phyloP scores from a whole-genome alignment of 2,797 vertebrate genomes.

The Spatula versicolor region DNA sequence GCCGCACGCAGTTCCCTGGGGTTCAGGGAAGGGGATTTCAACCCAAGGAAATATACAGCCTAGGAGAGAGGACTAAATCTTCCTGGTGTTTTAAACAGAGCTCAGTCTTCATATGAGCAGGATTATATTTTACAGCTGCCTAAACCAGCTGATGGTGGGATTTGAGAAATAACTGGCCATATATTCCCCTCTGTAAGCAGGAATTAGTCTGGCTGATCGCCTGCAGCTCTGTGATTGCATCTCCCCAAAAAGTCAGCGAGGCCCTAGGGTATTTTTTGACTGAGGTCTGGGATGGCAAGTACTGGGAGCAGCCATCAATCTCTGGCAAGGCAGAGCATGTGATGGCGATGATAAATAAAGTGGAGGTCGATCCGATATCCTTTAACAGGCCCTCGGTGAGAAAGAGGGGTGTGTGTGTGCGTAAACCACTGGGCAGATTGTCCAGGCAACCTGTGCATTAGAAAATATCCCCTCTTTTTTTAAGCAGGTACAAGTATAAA shows the following conservation, averaged over 20 bases:
- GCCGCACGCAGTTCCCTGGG: background rate
- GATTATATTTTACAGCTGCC: slow-evolving; percentile 25
- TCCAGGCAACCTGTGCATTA: background rate
- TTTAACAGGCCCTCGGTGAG: background rate
- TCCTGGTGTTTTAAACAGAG: background rate
- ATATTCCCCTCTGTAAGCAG: slow-evolving; percentile 4
- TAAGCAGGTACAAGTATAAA: background rate
- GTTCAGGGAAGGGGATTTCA: background rate
- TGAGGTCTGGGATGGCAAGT: background rate
- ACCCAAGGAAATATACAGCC: accelerated
- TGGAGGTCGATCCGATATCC: background rate
- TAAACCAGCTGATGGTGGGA: slow-evolving; percentile 28
- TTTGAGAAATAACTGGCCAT: slow-evolving; percentile 18
- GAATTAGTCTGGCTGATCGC: slow-evolving; percentile 18
- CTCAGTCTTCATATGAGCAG: background rate
- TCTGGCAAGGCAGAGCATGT: background rate
- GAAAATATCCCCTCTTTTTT: background rate
- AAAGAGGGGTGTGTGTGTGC: background rate
- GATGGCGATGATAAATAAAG: background rate
- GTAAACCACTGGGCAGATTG: background rate
- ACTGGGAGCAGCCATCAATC: background rate
- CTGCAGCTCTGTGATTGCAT: slow-evolving; percentile 6
- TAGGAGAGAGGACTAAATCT: background rate
- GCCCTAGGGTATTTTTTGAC: background rate
- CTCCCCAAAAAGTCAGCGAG: background rate